Conservation (phyloP, 2,797 vertebrate genomes). For the Chelonia mydas region DNA sequence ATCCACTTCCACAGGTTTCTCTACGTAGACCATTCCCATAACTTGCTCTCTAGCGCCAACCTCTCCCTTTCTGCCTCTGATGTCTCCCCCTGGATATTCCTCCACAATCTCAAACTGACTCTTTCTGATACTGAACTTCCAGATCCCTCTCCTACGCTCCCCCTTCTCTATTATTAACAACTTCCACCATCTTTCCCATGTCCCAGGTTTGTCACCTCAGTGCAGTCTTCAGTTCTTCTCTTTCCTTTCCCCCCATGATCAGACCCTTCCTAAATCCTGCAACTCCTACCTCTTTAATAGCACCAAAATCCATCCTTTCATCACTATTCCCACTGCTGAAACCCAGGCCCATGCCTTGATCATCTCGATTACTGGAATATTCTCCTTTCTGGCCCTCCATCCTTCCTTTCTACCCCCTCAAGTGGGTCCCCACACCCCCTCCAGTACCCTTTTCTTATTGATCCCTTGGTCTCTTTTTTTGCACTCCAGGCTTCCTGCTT, state of each 20-base stretch:
- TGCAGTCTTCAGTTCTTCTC: background rate
- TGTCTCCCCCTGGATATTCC: background rate
- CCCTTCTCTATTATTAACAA: background rate
- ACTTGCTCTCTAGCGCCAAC: background rate
- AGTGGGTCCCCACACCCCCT: background rate
- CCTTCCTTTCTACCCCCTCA: background rate
- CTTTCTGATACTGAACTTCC: background rate
- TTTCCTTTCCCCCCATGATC: too few species aligned
- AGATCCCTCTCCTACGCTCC: background rate
- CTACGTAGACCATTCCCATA: background rate
- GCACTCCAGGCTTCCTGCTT: too few species aligned
- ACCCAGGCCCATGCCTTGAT: too few species aligned
- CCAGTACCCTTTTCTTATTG: background rate
- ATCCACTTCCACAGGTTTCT: background rate
- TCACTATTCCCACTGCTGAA: too few species aligned
- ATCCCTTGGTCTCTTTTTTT: background rate
- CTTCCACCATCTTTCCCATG: background rate
- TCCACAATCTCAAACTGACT: background rate
- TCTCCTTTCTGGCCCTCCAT: background rate
- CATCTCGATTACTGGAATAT: background rate
- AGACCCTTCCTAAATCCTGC: too few species aligned
- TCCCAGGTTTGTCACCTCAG: background rate
- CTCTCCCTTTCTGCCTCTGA: background rate
- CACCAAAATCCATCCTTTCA: background rate
- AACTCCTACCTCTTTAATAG: background rate